These are phyloP conservation scores for Ormyrus thymus DNA, from an alignment of 2,888 invertebrate species.

Conservation along the genomic window DNA sequence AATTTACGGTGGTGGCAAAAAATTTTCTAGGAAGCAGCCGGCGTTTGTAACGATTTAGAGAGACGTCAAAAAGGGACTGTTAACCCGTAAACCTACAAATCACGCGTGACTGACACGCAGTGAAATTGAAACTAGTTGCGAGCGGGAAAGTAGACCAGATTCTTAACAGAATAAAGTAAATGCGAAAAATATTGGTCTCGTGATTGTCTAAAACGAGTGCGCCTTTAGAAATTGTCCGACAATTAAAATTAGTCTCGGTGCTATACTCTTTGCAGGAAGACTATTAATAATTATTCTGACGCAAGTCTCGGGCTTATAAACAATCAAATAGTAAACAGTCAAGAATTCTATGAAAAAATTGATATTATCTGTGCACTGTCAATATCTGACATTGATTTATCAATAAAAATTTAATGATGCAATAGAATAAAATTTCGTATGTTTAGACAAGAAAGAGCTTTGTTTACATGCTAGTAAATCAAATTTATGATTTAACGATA, in stretches of 20 bases:
- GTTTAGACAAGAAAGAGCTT: no score
- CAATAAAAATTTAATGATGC: no score
- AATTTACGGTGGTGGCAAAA: not conserved
- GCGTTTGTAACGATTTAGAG: no score
- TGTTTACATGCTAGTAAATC: no score
- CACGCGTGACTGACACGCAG: not conserved
- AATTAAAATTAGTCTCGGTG: no score
- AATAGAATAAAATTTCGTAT: no score
- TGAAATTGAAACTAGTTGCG: constrained; percentile 12
- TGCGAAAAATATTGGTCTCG: constrained; percentile 3
- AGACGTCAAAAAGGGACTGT: constrained; percentile 6
- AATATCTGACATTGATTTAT: not conserved
- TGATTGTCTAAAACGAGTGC: not conserved
- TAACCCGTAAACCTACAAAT: constrained; percentile 29
- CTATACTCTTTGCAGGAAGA: no score
- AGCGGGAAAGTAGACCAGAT: constrained; percentile 24
- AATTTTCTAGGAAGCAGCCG: constrained; percentile 4
- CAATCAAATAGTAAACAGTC: not conserved
- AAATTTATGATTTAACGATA: no score
- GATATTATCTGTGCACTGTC: not conserved
- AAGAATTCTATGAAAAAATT: not conserved
- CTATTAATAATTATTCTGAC: not conserved
- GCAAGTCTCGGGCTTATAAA: not conserved
- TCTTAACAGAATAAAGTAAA: constrained; percentile 23
- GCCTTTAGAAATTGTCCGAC: not conserved